Evolutionary conservation across 2,888 invertebrate genomes (phyloP), one percentile per base, ranked within the genome.

Genomic region (Synergus laeviventris): DNA sequence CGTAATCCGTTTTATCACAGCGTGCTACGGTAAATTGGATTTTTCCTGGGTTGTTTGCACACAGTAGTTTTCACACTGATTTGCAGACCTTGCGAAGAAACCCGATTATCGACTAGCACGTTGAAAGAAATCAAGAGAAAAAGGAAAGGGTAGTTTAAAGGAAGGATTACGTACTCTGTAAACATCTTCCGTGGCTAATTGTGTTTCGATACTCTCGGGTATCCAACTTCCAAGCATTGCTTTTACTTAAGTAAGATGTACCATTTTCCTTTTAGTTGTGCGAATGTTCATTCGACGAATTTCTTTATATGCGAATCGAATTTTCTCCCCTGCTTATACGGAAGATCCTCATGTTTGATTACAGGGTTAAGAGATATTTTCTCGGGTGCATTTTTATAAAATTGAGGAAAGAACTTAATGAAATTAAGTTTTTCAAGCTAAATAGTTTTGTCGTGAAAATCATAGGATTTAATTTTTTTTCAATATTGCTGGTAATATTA

Each of bases 1-100:
- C 45, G 45, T 45, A 49, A 49, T 70, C 24, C 45, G 31, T 70
- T 70, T 49, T 31, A 70, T 45, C 49, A 70, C 45, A 49, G 45
- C 45, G 66, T 45, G 60, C 61, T 12, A 76, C 24, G 60, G 76
- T 45, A 76, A 76, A 77, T 76, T 79, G 74, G 73, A 61, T 56
- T 74, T 73, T 76, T 76, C 74, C 62, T 64, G 24, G 49, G 16
- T 74, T 74, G 64, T 74, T 76, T 76, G 59, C 76, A 54, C 36
- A 59, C 64, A 49, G 73, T 56, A 76, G 54, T 76, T 73, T 49
- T 76, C 45, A 24, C 61, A 62, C 56, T 74, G 73, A 76, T 76
- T 73, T 56, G 36, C 60, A 76, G 74, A 70, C 66, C 66, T 70
- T 31, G 66, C 66, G 24, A 49, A 70, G 66, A 70, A 70, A 70